These are phyloP conservation scores for Apteryx owenii DNA, from an alignment of 2,113 vertebrate species.

Conservation along the genomic window DNA sequence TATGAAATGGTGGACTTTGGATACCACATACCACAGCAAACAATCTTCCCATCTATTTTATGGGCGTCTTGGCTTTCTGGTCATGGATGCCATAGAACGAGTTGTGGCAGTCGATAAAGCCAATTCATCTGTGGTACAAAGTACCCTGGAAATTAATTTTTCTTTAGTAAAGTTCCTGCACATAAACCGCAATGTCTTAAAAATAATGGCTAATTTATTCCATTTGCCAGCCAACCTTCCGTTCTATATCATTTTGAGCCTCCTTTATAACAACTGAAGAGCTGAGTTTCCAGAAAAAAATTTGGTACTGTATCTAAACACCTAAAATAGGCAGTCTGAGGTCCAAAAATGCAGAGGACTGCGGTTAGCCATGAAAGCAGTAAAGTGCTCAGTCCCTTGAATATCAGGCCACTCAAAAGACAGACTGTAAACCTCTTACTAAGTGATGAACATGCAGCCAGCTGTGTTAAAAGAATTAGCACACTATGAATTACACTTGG, in stretches of 20 bases:
- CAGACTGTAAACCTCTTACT: background rate
- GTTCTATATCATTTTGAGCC: background rate
- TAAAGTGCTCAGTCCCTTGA: background rate
- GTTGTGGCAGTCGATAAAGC: background rate
- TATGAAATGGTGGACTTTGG: background rate
- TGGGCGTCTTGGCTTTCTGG: background rate
- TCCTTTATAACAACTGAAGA: background rate
- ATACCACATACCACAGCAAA: background rate
- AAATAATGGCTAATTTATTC: background rate
- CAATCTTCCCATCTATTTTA: background rate
- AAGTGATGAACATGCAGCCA: fast-evolving
- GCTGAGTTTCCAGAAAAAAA: background rate
- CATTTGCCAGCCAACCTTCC: background rate
- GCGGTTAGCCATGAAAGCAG: background rate
- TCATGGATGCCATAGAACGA: background rate
- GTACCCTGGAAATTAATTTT: background rate
- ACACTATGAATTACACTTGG: fast-evolving
- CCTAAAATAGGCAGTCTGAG: background rate
- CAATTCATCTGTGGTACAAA: background rate
- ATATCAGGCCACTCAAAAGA: background rate
- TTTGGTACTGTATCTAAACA: fast-evolving
- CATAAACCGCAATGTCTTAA: background rate
- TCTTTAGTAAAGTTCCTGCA: background rate
- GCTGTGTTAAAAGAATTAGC: fast-evolving
- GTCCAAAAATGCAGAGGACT: background rate